These are phyloP conservation scores for Cloeon dipterum DNA, from an alignment of 2,888 invertebrate species.

Conservation along the genomic window DNA sequence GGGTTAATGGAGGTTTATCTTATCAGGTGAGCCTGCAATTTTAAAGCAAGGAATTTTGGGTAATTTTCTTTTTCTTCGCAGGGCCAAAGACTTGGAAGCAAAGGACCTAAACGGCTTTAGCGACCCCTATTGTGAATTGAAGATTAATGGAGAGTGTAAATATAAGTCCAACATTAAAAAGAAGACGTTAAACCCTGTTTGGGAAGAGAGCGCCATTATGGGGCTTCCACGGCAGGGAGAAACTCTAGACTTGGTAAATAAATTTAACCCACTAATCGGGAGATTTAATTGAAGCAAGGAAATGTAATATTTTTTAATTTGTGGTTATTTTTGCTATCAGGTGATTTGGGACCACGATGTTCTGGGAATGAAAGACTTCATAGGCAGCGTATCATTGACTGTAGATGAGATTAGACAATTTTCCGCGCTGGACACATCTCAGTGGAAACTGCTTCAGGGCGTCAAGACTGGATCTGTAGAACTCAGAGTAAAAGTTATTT, in stretches of 20 bases:
- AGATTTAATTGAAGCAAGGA: background rate
- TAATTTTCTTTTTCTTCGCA: no score
- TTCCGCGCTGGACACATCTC: slow-evolving; percentile 19
- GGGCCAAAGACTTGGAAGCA: slow-evolving; percentile 24
- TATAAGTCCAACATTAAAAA: slow-evolving; percentile 26
- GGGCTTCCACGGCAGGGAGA: slow-evolving; percentile 20
- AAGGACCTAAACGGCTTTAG: slow-evolving; percentile 29
- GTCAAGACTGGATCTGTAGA: slow-evolving; percentile 24
- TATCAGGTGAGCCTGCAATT: background rate
- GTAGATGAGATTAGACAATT: slow-evolving; percentile 22
- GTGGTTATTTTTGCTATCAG: no score
- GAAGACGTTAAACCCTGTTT: slow-evolving; percentile 25
- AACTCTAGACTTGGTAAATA: slow-evolving; percentile 22
- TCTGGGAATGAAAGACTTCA: slow-evolving; percentile 25
- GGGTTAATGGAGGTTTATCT: slow-evolving; percentile 20
- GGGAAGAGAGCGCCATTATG: slow-evolving; percentile 27
- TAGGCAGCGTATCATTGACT: slow-evolving; percentile 22
- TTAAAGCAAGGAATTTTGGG: no score
- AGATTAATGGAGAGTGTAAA: slow-evolving; percentile 21
- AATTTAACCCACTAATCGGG: background rate
- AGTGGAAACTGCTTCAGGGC: slow-evolving; percentile 21
- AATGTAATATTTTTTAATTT: background rate
- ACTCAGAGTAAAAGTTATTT: slow-evolving; percentile 19
- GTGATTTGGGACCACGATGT: slow-evolving; percentile 24
- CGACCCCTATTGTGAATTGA: slow-evolving; percentile 26